phyloP scores from a whole-genome alignment of 2,113 vertebrate genomes.

The Casuarius casuarius region DNA sequence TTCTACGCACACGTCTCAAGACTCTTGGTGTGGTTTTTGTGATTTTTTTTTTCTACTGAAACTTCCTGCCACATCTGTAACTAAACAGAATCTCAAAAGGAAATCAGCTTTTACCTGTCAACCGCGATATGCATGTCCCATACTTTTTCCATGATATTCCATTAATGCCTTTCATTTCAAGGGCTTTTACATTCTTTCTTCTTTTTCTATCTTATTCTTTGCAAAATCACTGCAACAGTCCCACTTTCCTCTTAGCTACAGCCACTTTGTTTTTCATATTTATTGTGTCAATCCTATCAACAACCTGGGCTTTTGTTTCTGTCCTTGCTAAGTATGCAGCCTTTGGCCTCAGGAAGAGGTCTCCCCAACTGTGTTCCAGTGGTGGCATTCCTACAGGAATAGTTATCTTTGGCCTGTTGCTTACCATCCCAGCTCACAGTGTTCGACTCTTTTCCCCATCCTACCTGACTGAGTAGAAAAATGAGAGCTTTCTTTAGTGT shows the following conservation, averaged over 20 bases:
- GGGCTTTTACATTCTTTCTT: neutral
- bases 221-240: neutral
- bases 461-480: neutral
- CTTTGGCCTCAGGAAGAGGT: neutral
- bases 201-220: neutral
- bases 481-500: fast-evolving
- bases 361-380: neutral
- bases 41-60: neutral
- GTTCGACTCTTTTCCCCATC: neutral
- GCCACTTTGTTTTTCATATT: neutral
- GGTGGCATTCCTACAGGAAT: neutral
- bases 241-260: neutral
- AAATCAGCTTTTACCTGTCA: constrained; percentile 14
- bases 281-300: fast-evolving
- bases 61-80: constrained; percentile 11
- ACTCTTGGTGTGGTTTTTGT: neutral
- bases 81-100: neutral
- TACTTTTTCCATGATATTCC: neutral
- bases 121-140: fast-evolving
- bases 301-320: fast-evolving
- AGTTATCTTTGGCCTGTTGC: neutral
- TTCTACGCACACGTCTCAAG: neutral
- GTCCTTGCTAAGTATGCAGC: neutral
- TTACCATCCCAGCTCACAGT: neutral
- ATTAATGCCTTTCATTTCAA: neutral